Conservation (phyloP, 2,113 vertebrate species). For the Heterotilapia buettikoferi region DNA sequence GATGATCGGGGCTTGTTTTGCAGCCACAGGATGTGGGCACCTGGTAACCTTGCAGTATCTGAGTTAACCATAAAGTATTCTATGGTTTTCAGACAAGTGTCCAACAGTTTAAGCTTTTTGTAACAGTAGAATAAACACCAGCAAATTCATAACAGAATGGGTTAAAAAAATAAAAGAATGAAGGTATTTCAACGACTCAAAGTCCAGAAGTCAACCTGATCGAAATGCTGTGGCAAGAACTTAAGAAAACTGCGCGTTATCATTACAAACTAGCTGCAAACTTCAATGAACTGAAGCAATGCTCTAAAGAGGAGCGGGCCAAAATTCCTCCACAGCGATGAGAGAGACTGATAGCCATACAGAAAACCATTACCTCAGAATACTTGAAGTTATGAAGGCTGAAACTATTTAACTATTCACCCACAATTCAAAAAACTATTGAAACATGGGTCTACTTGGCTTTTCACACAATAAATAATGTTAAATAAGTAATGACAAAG, state of each 20-base stretch:
- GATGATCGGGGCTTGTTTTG: neutral
- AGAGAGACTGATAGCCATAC: neutral
- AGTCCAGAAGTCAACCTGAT: neutral
- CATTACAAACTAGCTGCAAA: neutral
- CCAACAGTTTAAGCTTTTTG: neutral
- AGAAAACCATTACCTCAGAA: neutral
- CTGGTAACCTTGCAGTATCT: neutral
- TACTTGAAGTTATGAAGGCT: neutral
- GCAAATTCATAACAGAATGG: neutral
- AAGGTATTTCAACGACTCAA: neutral
- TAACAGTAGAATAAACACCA: neutral
- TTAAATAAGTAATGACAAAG: neutral
- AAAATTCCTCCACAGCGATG: neutral
- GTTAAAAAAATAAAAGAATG: neutral
- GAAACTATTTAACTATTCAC: neutral
- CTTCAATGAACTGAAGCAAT: neutral
- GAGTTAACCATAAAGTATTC: neutral
- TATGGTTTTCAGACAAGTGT: neutral
- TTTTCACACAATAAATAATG: neutral
- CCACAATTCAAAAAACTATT: neutral
- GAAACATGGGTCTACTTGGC: neutral
- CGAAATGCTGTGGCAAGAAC: rapidly evolving
- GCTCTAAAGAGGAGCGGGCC: neutral
- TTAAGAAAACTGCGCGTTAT: neutral
- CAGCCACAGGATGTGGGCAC: neutral